Base-by-base conservation (phyloP, 1,140 invertebrate species). In the Eubasilissa regina region DNA sequence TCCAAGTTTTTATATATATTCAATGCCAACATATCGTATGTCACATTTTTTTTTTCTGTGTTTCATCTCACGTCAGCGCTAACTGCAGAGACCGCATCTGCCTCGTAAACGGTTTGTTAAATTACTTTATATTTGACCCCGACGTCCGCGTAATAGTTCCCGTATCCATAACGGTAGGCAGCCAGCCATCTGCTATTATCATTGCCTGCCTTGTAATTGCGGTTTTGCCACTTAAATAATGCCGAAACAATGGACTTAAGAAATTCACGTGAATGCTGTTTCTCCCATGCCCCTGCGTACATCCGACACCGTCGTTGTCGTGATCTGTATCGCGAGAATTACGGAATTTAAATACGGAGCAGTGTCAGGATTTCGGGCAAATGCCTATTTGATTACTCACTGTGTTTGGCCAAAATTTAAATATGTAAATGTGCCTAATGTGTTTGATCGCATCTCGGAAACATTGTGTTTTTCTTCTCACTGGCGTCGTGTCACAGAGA, bases 331-430 rank as follows among this genome's bases (percentile, higher is more conserved):
- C 66, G 11, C 15, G 6, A 70, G 66, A 70, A 47, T 70, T 4
- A 53, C 35, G 15, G 45, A 10, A 7, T 13, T 51, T 51, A 51
- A 51, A 51, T 70, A 45, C 66, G 35, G 13, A 48, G 45, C 47
- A 0, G 3, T 12, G 11, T 12, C 47, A 35, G 44, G 19, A 25
- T 64, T 58, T 58, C 12, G 55, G 17, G 17, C 66, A 70, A 70
- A 70, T 70, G 66, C 48, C 48, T 70, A 70, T 70, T 70, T 70
- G 47, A 70, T 70, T 70, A 70, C 66, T 35, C 15, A 70, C 66
- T 21, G 66, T 25, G n/a, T 51, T 25, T 48, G 11, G 0, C 17
- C 13, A 64, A 45, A 48, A 70, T 70, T 70, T 15, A 15, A 19
- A 51, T 51, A 53, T 48, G 66, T 9, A 35, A 51, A 47, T 70